Evolutionary conservation across 2,888 invertebrate species (phyloP), one percentile per base, ranked within the genome.

Genomic region (Melanargia galathea): DNA sequence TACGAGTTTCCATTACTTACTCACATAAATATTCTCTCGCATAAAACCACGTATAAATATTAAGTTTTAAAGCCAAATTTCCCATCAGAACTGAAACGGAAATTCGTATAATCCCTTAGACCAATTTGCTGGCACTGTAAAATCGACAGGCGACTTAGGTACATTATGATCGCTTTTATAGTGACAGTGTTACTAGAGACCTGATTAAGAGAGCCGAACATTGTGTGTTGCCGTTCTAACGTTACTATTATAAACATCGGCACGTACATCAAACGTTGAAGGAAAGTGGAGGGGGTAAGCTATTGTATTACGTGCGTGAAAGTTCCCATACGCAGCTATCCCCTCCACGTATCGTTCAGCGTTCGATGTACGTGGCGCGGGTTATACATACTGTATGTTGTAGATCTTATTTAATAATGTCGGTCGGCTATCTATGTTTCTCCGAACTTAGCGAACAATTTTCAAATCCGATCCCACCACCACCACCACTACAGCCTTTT

Each of bases 191-290:
- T 49, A 62, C 60, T 68, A 68, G 62, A 64, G 65, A 70, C 65
- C 69, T 65, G 68, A 68, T 67, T 64, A 66, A n/a, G 60, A 61
- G 66, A 70, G 70, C 69, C 68, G 67, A 71, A 64, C 64, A 56
- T 67, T 65, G 64, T 64, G 68, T 71, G 69, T 70, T 65, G 67
- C 70, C 65, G 66, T 77, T 76, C 73, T 75, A 74, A 77, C 74
- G 79, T 84, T 81, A 82, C 85, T 7, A 81, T 84, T 82, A 84
- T 84, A 86, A 79, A 35, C 11, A n/a, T n/a, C n/a, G n/a, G n/a
- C n/a, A n/a, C n/a, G n/a, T n/a, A n/a, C n/a, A n/a, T n/a, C n/a
- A n/a, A n/a, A n/a, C n/a, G n/a, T n/a, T n/a, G n/a, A n/a, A n/a
- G n/a, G n/a, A n/a, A n/a, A n/a, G n/a, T n/a, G n/a, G n/a, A n/a